Percentiles rank a stretch among this genome's conserved stretches.
phyloP scores from a whole-genome alignment of 2,888 invertebrate species.

The Tachina fera region DNA sequence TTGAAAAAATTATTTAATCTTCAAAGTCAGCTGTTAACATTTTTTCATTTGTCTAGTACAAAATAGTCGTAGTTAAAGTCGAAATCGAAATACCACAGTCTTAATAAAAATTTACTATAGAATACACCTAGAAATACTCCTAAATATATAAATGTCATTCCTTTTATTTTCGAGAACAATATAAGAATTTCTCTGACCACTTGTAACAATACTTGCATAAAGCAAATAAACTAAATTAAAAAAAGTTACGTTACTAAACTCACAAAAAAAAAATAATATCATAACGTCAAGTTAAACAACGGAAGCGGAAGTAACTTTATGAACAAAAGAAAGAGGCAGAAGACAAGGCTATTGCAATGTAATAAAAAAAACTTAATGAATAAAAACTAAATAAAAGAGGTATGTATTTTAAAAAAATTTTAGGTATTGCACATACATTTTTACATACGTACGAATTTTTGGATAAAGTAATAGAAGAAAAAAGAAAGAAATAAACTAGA shows the following conservation, averaged over 20 bases:
- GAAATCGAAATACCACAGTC: background rate
- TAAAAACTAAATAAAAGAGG: constrained; percentile 29
- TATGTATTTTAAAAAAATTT: constrained; percentile 64
- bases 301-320: constrained; percentile 68
- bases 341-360: background rate
- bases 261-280: background rate
- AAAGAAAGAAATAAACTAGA: constrained; percentile 33
- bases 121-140: constrained; percentile 1
- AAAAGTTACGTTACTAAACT: background rate
- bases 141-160: background rate
- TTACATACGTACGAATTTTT: constrained; percentile 26
- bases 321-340: constrained; percentile 16
- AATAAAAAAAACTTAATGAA: background rate
- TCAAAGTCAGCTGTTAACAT: too few relatives aligned
- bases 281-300: constrained; percentile 64
- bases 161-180: background rate
- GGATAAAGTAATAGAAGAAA: constrained; percentile 3
- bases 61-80: too few relatives aligned
- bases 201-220: constrained; percentile 23
- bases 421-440: constrained; percentile 38
- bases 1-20: too few relatives aligned
- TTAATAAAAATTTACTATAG: background rate
- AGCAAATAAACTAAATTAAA: constrained; percentile 11
- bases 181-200: constrained; percentile 38
- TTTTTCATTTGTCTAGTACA: too few relatives aligned